Base-by-base conservation (phyloP, 2,113 vertebrate species). In the Chunga burmeisteri region DNA sequence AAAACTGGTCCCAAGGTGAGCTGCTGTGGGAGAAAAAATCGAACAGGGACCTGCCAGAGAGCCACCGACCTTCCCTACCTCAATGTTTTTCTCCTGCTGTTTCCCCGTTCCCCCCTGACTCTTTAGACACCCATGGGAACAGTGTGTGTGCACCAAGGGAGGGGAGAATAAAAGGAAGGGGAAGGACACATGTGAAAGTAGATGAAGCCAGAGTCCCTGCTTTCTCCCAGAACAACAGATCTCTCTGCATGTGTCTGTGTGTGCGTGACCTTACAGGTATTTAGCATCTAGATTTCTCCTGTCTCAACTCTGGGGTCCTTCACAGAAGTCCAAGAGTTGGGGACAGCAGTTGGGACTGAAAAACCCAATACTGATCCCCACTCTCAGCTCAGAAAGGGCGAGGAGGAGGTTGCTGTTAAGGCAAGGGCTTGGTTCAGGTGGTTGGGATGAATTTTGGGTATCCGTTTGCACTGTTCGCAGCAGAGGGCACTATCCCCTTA, bases 1-100 rank as follows among this genome's bases (percentile, higher is more conserved):
- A 99, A 99, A 97, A 99, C 99, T 3, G 99, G 99, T 25, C 99
- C 99, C 50, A 98, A 98, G 98, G 99, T 98, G 95, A 98, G 97
- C 91, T 67, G 40, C 61, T 59, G 5, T 36, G 46, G 16, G 38
- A 56, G 50, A 53, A 86, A 79, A 70, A 40, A 46, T 13, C 42
- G 65, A 44, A 32, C n/a, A 63, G 78, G 74, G 63, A 53, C 68
- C 52, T 88, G 32, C 42, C 42, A 70, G 40, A 94, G 70, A 59
- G 68, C 34, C 34, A 6, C 16, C 94, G 81, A 50, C 38, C 63
- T 71, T 88, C 71, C 63, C 80, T 82, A 53, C 66, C 53, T 89
- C 86, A 89, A 7, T 66, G 18, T 83, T 94, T 94, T 96, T 83
- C 68, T 92, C 70, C 72, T 90, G 49, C 75, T 94, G 75, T 94